Evolutionary conservation across 2,797 vertebrate genomes (phyloP).

Genomic region (Pithecia hirsuta): DNA sequence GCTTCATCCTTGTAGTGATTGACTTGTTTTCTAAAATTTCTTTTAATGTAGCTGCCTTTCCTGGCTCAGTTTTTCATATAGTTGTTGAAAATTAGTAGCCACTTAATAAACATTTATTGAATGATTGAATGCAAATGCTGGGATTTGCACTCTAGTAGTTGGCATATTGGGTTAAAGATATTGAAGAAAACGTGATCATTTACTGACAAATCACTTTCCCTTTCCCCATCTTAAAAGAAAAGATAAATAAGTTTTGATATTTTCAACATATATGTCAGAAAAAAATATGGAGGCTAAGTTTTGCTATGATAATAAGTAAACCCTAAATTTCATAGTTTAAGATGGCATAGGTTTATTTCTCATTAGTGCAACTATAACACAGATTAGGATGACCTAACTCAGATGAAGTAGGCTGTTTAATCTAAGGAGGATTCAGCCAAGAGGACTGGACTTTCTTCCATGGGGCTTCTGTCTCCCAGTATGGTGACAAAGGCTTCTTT

Average conservation of each 20-base stretch:
- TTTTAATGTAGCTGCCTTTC: background rate
- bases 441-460: background rate
- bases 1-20: background rate
- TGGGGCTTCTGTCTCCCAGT: background rate
- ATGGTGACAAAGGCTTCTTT: background rate
- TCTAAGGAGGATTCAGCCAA: background rate
- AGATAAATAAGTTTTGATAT: background rate
- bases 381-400: background rate
- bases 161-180: background rate
- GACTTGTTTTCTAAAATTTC: background rate
- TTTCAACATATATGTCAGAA: background rate
- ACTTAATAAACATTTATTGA: background rate
- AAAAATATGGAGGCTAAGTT: background rate
- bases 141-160: background rate
- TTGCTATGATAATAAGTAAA: background rate
- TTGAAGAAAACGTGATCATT: background rate
- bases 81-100: background rate
- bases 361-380: rapidly evolving
- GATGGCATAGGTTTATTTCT: background rate
- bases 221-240: background rate
- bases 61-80: background rate
- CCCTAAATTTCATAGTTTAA: background rate
- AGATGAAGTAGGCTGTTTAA: background rate
- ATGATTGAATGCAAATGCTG: background rate
- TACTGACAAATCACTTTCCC: background rate